Conservation (phyloP, 2,797 vertebrate genomes). For the Acridotheres tristis region DNA sequence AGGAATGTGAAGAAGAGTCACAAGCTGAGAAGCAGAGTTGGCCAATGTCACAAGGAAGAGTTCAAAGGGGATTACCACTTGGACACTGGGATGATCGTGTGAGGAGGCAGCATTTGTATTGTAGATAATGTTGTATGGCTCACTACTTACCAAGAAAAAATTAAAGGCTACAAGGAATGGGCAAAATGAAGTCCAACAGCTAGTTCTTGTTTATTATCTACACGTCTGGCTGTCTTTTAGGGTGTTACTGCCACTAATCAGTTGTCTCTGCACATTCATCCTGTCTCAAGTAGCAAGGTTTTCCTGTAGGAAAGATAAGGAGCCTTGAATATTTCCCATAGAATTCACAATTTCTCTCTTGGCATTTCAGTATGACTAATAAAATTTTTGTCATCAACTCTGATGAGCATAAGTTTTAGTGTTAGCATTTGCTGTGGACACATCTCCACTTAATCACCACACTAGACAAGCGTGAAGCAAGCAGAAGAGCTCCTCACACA, state of each 20-base stretch:
- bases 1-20: not conserved
- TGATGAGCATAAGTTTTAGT: not conserved
- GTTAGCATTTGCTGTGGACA: not conserved
- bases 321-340: not conserved
- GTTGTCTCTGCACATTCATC: not conserved
- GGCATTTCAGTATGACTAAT: not conserved
- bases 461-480: not conserved
- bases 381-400: not conserved
- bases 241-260: not conserved
- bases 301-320: not conserved
- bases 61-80: not conserved
- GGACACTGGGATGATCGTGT: not conserved
- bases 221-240: not conserved
- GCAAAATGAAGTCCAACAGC: not conserved
- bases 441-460: not conserved
- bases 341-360: not conserved
- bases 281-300: not conserved
- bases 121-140: not conserved
- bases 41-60: not conserved
- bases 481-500: not conserved
- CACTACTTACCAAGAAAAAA: not conserved
- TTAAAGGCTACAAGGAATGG: not conserved
- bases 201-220: not conserved
- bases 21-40: not conserved
- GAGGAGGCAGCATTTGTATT: not conserved